Evolutionary conservation across 2,113 vertebrate genomes (phyloP).

Genomic region (Fulmarus glacialis): DNA sequence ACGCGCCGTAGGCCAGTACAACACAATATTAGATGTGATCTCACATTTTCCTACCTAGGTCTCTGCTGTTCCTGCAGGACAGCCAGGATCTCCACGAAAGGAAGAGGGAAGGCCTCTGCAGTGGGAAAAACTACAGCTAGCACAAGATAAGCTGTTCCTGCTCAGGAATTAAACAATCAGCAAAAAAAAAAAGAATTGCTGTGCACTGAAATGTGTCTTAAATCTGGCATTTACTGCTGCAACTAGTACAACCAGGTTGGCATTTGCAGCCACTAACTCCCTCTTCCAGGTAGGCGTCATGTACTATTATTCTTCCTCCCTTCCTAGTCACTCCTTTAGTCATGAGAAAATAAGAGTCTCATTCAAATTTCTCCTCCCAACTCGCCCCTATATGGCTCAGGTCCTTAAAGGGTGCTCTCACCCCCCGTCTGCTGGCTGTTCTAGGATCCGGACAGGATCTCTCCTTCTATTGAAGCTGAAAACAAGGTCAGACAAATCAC

Average conservation of each 20-base stretch:
- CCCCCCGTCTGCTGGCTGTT: not conserved
- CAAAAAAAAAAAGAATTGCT: not conserved
- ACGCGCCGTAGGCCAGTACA: fast-evolving
- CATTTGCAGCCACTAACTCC: not conserved
- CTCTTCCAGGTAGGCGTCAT: not conserved
- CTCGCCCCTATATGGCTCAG: not conserved
- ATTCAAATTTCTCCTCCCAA: not conserved
- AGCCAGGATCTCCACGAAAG: not conserved
- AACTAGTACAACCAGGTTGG: not conserved
- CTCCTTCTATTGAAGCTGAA: not conserved
- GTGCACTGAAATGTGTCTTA: not conserved
- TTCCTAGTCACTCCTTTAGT: not conserved
- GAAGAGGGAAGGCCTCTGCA: not conserved
- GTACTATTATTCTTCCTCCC: not conserved
- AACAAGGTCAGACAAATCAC: not conserved
- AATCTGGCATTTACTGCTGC: not conserved
- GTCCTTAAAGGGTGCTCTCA: not conserved
- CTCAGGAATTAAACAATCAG: not conserved
- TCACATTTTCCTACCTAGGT: not conserved
- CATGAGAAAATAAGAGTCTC: not conserved
- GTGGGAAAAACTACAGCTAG: not conserved
- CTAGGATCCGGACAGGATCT: not conserved
- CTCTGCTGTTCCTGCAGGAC: not conserved
- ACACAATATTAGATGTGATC: not conserved
- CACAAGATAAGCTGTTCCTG: not conserved